Conservation (phyloP, 2,113 vertebrate genomes). For the Sinosuthora webbiana region DNA sequence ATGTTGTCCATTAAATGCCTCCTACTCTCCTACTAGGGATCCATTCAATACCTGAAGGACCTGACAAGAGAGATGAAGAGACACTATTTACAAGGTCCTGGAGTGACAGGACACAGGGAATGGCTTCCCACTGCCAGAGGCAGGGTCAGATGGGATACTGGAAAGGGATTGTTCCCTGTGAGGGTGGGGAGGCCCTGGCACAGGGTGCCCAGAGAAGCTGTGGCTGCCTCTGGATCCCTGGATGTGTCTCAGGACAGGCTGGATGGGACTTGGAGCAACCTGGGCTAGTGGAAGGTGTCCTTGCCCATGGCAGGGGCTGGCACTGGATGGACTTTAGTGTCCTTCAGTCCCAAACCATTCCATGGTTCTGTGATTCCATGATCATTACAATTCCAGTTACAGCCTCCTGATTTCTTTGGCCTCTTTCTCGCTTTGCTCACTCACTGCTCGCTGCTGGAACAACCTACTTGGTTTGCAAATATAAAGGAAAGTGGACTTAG, state of each 20-base stretch:
- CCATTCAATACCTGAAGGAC: background rate
- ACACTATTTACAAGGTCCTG: background rate
- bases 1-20: background rate
- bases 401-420: background rate
- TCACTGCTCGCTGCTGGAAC: background rate
- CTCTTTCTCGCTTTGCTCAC: background rate
- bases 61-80: background rate
- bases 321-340: fast-evolving
- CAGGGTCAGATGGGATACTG: background rate
- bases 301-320: background rate
- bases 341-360: background rate
- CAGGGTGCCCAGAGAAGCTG: background rate
- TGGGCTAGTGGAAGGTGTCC: fast-evolving
- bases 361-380: background rate
- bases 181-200: background rate
- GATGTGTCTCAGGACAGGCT: fast-evolving
- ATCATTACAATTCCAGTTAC: background rate
- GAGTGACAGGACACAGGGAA: background rate
- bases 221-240: background rate
- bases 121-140: background rate
- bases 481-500: background rate
- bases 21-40: background rate
- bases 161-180: background rate
- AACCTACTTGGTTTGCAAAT: background rate
- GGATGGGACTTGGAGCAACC: fast-evolving